Evolutionary conservation across 2,113 vertebrate genomes (phyloP).

Genomic region (Eretmochelys imbricata): DNA sequence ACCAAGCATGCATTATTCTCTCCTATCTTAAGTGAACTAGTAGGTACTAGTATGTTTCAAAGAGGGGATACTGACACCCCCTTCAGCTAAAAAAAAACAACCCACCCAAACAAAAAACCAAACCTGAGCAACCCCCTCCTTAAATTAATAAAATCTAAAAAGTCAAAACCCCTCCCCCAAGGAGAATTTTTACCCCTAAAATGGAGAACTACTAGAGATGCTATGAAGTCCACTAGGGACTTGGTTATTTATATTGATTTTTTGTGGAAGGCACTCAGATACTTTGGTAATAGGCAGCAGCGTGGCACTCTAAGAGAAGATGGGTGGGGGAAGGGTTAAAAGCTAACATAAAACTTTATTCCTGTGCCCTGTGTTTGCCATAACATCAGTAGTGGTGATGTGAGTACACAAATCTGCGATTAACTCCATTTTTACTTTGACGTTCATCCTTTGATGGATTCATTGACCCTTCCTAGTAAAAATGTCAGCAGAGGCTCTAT

Average conservation of each 20-base stretch:
- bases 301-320: neutral
- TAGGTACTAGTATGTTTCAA: neutral
- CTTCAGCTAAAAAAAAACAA: neutral
- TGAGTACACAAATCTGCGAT: conserved; percentile 29
- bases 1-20: neutral
- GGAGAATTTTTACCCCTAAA: neutral
- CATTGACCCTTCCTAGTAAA: neutral
- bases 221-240: neutral
- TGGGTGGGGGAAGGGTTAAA: neutral
- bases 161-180: rapidly evolving
- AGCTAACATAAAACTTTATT: neutral
- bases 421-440: conserved; percentile 38
- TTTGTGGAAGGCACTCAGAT: neutral
- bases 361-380: neutral
- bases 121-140: neutral
- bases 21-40: neutral
- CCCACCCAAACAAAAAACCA: neutral
- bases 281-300: neutral
- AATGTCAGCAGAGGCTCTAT: neutral
- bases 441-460: neutral
- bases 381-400: conserved; percentile 9
- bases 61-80: neutral
- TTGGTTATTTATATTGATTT: neutral
- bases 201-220: neutral
- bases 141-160: neutral